Evolutionary conservation across 2,797 vertebrate species (phyloP), one percentile per base, ranked within the genome.

Genomic region (Aulostomus chinensis): DNA sequence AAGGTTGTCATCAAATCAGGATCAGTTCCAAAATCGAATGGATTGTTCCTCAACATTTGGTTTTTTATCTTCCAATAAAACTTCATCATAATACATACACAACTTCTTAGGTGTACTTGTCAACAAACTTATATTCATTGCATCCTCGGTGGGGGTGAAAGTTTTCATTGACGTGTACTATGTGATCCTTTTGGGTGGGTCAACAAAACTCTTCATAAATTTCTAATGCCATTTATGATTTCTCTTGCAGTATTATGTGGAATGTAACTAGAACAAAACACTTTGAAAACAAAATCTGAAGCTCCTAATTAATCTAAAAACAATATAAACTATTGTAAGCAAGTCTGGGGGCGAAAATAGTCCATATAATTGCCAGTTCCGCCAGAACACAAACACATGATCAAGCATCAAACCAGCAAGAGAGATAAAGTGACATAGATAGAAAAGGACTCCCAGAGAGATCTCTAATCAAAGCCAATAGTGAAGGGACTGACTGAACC

Each of bases 391-490:
- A 64, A 55, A 40, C 52, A 35, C 66, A 47, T 67, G 51, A 68
- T 71, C 45, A 36, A 62, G 40, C 50, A 63, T 59, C 31, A 45
- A 50, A 28, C 18, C 16, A 28, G 29, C 47, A 26, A 59, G 37
- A 25, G 9, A 56, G 30, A 20, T 24, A 52, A 43, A 36, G 15
- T 38, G 48, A 68, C 21, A 64, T 26, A 51, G 21, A 42, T 31
- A 47, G 9, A 54, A 14, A 13, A 46, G 13, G 40, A 36, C 28
- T n/a, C 35, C 32, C 20, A 7, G 25, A 51, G 46, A 68, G 38
- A 76, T 76, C 51, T 47, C 18, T 36, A 58, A 62, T 18, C 36
- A 52, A 24, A 78, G 41, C 63, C 22, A 45, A 59, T 33, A 58
- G 73, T 38, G 67, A 65, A 39, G 28, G 54, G 34, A 58, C 49